Base-by-base conservation (phyloP, 2,113 vertebrate species). In the Plectropomus leopardus region DNA sequence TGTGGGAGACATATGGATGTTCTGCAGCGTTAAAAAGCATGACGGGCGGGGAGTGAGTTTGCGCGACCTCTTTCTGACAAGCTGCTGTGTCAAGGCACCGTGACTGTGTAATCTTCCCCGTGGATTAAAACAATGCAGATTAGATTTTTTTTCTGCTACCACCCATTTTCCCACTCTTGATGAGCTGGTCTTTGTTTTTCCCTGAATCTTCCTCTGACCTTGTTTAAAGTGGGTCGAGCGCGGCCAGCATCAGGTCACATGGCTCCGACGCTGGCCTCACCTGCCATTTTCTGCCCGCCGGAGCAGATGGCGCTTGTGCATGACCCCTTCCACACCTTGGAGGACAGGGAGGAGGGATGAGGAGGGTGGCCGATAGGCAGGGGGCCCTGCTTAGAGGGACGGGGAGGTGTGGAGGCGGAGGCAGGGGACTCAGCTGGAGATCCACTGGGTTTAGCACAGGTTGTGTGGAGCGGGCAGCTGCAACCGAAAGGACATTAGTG, bases 71-170 rank as follows among this genome's bases (percentile, higher is more conserved):
- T 78, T 74, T 89, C 69, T 79, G 83, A 89, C 85, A 85, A 88
- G 86, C 89, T 90, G 88, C 88, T 88, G 78, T 68, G 86, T 92
- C 92, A 89, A 82, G 63, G 85, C 81, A 85, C 78, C 28, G 48
- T 84, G 76, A 89, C 87, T 81, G 72, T 77, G 84, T 91, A 90
- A 93, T 92, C 86, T 78, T 71, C 66, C 68, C 76, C 8, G 57
- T 82, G 87, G 90, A 90, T 92, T 91, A 89, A 92, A 89, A 91
- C 88, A 92, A 90, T 90, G 83, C 36, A 80, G 90, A 90, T 90
- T 66, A 81, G 78, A 70, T 70, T 63, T 70, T 84, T 9, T 70
- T 21, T 79, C 51, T 10, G 4, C 58, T 76, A 54, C 21, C 54
- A 32, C 16, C 4, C 16, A 5, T 36, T 65, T 72, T 57, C 45